Evolutionary conservation across 2,113 vertebrate species (phyloP), one percentile per base, ranked within the genome.

Genomic region (Rattus rattus): DNA sequence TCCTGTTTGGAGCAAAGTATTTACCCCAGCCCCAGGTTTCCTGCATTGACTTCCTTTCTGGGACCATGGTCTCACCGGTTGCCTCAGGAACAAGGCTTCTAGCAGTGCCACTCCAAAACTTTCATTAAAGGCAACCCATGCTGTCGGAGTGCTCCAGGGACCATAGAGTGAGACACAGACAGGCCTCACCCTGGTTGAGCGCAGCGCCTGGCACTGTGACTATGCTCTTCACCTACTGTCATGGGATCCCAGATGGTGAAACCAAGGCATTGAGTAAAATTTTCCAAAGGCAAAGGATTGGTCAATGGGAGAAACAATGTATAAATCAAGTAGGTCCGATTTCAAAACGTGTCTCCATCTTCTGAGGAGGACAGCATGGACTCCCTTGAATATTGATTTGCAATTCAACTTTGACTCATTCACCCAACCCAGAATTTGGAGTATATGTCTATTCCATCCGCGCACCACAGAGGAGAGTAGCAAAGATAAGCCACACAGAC

Each of bases 1-100:
- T 90, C 75, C 86, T 90, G 86, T 81, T 70, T 19, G 39, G 72
- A 79, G 20, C 47, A 30, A 52, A 70, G 59, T 2, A 56, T 69
- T 61, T 63, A n/a, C n/a, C 65, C 28, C 9, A 4, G 30, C 20
- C 33, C 65, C 24, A 0, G 20, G 22, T 0, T 69, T 61, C 87
- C 56, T 1, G 2, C 84, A 63, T 16, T 1, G 5, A 47, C 88
- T 33, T 61, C 67, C 79, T 56, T n/a, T 13, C 19, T 12, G 12
- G 0, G 43, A 24, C 26, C 76, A 17, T 1, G 1, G 67, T 11
- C 67, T 43, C 11, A 63, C 0, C 5, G 5, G 2, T 4, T 43
- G 33, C 49, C 47, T 49, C 6, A 12, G 76, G 43, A n/a, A 77
- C 43, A 5, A 3, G 30, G 19, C 17, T 61, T 69, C 75, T 30